These are phyloP conservation scores for Hirtodrosophila cameraria DNA, from an alignment of 2,888 invertebrate genomes.

Conservation along the genomic window DNA sequence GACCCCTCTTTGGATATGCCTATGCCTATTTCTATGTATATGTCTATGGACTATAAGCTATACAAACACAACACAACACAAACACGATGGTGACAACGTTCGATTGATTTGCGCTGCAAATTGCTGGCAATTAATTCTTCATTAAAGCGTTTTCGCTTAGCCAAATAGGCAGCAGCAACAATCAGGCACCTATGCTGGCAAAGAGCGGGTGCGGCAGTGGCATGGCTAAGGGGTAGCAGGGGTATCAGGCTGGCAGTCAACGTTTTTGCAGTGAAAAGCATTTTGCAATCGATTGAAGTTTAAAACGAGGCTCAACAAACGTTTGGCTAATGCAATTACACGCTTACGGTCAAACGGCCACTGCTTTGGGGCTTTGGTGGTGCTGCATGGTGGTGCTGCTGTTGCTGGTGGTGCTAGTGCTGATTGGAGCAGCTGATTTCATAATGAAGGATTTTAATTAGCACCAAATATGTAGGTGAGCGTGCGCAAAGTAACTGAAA, in stretches of 20 bases:
- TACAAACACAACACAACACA: conserved; percentile 13
- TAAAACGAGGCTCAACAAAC: conserved; percentile 34
- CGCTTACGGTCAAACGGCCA: conserved; percentile 74
- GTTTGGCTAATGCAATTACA: conserved; percentile 76
- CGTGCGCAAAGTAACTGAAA: conserved; percentile 11
- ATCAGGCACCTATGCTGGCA: conserved; percentile 8
- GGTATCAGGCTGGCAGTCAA: background rate
- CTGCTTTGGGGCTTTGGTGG: conserved; percentile 44
- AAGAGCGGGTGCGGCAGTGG: conserved; percentile 8
- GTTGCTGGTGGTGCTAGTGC: conserved; percentile 19
- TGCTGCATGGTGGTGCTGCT: conserved; percentile 7
- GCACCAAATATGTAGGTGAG: conserved; percentile 66
- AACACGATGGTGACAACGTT: conserved; percentile 64
- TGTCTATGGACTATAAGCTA: conserved; percentile 25
- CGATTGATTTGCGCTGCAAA: conserved; percentile 81
- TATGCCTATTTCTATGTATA: conserved; percentile 7
- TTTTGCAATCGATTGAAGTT: conserved; percentile 61
- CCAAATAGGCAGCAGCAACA: conserved; percentile 54
- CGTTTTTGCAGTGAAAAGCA: conserved; percentile 66
- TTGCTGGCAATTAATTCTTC: conserved; percentile 83
- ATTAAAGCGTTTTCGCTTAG: conserved; percentile 82
- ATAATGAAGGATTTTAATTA: conserved; percentile 78
- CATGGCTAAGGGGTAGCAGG: too few species aligned
- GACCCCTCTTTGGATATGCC: conserved; percentile 26
- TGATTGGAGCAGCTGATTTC: conserved; percentile 68